A percentile compares a stretch with the other conserved stretches of the same genome.
Evolutionary conservation across 2,113 vertebrate species (phyloP).

Genomic region (Notechis scutatus): DNA sequence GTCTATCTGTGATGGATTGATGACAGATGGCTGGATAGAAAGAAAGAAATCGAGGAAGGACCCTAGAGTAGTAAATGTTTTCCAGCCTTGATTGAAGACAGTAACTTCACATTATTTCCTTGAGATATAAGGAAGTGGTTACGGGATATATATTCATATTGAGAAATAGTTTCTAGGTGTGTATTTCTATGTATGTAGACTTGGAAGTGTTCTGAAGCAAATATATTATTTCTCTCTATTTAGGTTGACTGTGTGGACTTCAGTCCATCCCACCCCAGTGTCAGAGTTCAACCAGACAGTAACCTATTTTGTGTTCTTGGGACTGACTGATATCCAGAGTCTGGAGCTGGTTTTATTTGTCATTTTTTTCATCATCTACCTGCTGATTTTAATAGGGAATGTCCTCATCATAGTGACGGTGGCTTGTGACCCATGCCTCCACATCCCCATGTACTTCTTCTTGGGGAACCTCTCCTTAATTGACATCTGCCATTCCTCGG

Average conservation of each 20-base stretch:
- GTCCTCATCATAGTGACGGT: conserved; percentile 46
- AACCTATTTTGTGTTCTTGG: conserved; percentile 59
- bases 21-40: too few relatives aligned
- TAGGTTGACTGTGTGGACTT: background rate
- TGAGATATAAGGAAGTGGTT: background rate
- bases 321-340: conserved; percentile 47
- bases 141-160: background rate
- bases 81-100: background rate
- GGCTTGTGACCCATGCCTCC: conserved; percentile 33
- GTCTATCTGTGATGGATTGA: too few relatives aligned
- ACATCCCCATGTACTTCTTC: conserved; percentile 68
- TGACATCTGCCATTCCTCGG: conserved; percentile 63
- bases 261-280: background rate
- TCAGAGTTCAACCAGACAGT: conserved; percentile 32
- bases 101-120: background rate
- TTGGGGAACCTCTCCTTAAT: conserved; percentile 64
- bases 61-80: background rate
- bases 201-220: background rate
- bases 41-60: too few relatives aligned
- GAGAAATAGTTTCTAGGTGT: background rate
- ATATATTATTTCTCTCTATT: background rate
- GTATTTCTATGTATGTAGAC: background rate
- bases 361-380: conserved; percentile 47
- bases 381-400: conserved; percentile 57
- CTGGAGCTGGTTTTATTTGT: conserved; percentile 43